Percentiles rank a stretch among this genome's conserved stretches.
Evolutionary conservation across 1,140 invertebrate genomes (phyloP).

Genomic region (Campodea augens): DNA sequence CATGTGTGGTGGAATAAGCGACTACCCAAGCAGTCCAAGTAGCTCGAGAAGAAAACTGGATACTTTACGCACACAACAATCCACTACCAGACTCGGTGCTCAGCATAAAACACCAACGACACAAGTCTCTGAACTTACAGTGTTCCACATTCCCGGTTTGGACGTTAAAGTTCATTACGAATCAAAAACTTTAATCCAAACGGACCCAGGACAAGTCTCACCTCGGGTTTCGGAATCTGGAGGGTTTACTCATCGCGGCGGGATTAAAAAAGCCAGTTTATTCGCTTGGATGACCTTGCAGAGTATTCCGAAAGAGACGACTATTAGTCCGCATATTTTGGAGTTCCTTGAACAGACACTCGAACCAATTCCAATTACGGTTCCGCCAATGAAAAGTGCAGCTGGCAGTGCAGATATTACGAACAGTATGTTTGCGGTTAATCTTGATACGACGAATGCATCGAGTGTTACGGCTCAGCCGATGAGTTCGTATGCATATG

Average conservation of each 20-base stretch:
- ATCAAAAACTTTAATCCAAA: conserved; percentile 54
- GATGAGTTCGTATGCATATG: conserved; percentile 60
- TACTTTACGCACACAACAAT: conserved; percentile 15
- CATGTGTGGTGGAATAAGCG: conserved; percentile 45
- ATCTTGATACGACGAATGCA: conserved; percentile 22
- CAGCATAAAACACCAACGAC: conserved; percentile 22
- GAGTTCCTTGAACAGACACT: conserved; percentile 88
- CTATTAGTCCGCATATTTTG: conserved; percentile 83
- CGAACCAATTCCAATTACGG: conserved; percentile 62
- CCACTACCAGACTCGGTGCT: conserved; percentile 18
- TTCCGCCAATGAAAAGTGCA: conserved; percentile 1
- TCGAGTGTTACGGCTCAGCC: conserved; percentile 24
- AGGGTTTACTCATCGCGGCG: conserved; percentile 14
- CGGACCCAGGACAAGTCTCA: conserved; percentile 21
- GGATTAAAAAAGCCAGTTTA: conserved; percentile 73
- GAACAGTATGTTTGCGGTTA: conserved; percentile 19
- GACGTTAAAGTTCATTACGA: conserved; percentile 85
- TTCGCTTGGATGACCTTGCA: conserved; percentile 92
- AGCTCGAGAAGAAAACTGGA: conserved; percentile 20
- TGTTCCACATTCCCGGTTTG: conserved; percentile 85
- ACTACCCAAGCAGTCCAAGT: conserved; percentile 35
- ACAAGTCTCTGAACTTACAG: conserved; percentile 56
- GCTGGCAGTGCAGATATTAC: conserved; percentile 12
- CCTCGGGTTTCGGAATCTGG: neutral
- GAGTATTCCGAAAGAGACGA: conserved; percentile 87